A percentile compares a stretch with the other conserved stretches of the same genome.
phyloP scores from a whole-genome alignment of 2,113 vertebrate genomes.

The Osmerus eperlanus region DNA sequence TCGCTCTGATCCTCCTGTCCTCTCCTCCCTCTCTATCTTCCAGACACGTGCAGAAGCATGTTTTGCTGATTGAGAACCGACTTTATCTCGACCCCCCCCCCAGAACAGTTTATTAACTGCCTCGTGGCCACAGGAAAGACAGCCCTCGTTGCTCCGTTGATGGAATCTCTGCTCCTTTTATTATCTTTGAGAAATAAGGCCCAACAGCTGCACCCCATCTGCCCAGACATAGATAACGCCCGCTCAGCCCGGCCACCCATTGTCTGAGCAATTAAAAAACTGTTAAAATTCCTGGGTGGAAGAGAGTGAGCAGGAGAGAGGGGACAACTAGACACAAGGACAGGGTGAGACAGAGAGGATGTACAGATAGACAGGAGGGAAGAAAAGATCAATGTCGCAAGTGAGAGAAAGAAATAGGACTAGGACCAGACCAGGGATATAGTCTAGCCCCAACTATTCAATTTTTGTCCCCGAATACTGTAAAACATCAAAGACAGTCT shows the following conservation, averaged over 20 bases:
- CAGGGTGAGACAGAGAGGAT: neutral
- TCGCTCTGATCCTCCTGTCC: too few relatives aligned
- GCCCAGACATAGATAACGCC: constrained; percentile 53
- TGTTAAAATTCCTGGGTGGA: constrained; percentile 40
- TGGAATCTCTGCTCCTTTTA: constrained; percentile 30
- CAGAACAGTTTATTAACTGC: constrained; percentile 57
- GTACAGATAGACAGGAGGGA: neutral
- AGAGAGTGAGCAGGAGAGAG: neutral
- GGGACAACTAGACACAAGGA: neutral
- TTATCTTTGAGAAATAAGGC: constrained; percentile 42
- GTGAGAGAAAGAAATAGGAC: neutral
- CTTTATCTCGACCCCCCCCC: constrained; percentile 63
- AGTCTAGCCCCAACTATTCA: neutral
- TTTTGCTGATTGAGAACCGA: constrained; percentile 37
- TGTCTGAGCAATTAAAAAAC: constrained; percentile 60
- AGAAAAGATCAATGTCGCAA: neutral
- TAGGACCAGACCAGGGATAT: neutral
- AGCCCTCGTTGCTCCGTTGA: constrained; percentile 53
- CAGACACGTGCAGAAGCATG: neutral
- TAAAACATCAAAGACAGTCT: neutral
- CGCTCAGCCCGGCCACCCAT: constrained; percentile 48
- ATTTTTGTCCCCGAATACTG: neutral
- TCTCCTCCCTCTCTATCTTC: too few relatives aligned
- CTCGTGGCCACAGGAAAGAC: constrained; percentile 37
- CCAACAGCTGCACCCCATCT: constrained; percentile 47